These are phyloP conservation scores for Patella pellucida DNA, from an alignment of 2,888 invertebrate species.

Conservation along the genomic window DNA sequence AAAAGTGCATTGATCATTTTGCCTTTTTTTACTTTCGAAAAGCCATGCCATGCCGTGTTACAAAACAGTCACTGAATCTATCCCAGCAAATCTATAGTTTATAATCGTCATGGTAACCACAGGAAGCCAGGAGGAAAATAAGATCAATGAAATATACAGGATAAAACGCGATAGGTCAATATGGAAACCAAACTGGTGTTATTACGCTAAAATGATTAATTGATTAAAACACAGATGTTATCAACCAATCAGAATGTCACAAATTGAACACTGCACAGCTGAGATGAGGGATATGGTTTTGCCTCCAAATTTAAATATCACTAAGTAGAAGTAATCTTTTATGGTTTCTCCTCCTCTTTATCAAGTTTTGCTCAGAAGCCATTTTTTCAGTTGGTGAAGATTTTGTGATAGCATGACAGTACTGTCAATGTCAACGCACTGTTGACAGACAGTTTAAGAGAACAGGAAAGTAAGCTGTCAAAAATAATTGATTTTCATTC, in stretches of 20 bases:
- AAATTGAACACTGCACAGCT: constrained; percentile 48
- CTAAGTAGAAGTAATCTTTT: no score
- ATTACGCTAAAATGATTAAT: constrained; percentile 50
- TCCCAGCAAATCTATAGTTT: constrained; percentile 24
- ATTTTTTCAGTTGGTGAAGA: no score
- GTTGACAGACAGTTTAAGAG: no score
- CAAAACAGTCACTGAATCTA: constrained; percentile 7
- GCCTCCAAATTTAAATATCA: constrained; percentile 62
- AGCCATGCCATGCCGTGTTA: no score
- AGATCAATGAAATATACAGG: constrained; percentile 27
- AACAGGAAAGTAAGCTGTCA: no score
- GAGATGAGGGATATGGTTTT: constrained; percentile 46
- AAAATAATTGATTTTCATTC: no score
- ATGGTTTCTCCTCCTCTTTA: no score
- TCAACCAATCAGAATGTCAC: constrained; percentile 52
- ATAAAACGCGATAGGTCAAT: constrained; percentile 9
- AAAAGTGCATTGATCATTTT: neutral
- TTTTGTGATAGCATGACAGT: no score
- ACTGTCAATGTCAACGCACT: no score
- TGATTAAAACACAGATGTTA: constrained; percentile 50
- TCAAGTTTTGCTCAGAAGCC: no score
- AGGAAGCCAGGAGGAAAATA: constrained; percentile 23
- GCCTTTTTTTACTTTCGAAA: no score
- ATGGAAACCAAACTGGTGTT: constrained; percentile 16
- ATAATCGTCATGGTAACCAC: constrained; percentile 30